phyloP scores from a whole-genome alignment of 2,797 vertebrate genomes.

The Characodon lateralis region DNA sequence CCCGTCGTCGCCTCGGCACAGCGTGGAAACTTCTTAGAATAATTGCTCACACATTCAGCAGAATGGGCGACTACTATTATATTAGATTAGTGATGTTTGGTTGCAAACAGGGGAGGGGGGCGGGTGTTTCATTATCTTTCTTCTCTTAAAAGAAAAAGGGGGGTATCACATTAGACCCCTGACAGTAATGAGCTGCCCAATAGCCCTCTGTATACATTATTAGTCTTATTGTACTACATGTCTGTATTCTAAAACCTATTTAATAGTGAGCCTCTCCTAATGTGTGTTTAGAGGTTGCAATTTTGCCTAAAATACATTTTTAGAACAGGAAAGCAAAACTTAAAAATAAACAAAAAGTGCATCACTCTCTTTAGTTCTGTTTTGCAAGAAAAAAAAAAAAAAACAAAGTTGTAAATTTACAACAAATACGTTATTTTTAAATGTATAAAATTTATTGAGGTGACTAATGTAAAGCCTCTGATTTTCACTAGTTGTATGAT shows the following conservation, averaged over 20 bases:
- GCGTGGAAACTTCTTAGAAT: slow-evolving; percentile 84
- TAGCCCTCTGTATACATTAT: slow-evolving; percentile 35
- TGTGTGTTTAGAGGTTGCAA: neutral
- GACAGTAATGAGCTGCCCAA: slow-evolving; percentile 51
- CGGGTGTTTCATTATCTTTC: slow-evolving; percentile 68
- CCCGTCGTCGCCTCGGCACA: slow-evolving; percentile 78
- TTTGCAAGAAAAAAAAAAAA: slow-evolving; percentile 24
- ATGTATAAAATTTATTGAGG: slow-evolving; percentile 28
- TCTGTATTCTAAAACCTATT: slow-evolving; percentile 14
- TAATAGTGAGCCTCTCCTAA: neutral
- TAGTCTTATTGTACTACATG: slow-evolving; percentile 15
- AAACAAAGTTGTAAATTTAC: slow-evolving; percentile 22
- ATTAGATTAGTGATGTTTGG: slow-evolving; percentile 81
- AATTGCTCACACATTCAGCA: slow-evolving; percentile 81
- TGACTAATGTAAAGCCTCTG: neutral
- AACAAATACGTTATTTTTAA: slow-evolving; percentile 20
- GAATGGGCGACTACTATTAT: slow-evolving; percentile 82
- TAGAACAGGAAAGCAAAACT: neutral
- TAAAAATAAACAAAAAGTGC: slow-evolving; percentile 31
- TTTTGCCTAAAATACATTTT: neutral
- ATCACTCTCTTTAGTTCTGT: slow-evolving; percentile 30
- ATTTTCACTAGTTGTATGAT: slow-evolving; percentile 39
- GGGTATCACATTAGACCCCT: slow-evolving; percentile 52
- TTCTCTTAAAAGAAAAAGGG: slow-evolving; percentile 64
- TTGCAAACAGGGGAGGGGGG: slow-evolving; percentile 45